Evolutionary conservation across 2,888 invertebrate genomes (phyloP), one percentile per base, ranked within the genome.

Genomic region (Nemotelus nigrinus): DNA sequence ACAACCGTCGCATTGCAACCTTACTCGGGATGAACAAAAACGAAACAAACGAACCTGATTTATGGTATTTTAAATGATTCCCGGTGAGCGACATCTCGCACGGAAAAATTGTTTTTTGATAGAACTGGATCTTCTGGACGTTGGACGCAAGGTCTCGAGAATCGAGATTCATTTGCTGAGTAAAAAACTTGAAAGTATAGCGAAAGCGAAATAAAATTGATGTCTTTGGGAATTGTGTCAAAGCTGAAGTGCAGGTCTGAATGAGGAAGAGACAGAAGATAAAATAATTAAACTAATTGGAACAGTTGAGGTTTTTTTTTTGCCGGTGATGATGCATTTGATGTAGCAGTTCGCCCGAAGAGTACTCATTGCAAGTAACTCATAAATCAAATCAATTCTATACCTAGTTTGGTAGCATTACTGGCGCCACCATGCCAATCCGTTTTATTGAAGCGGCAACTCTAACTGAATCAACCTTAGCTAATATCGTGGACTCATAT

Each of bases 11-110:
- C 10, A 4, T 10, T 25, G 3, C 3, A 7, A 50, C 50, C 50
- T 7, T 10, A 10, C 10, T 7, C 50, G 50, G 10, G 50, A 7
- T 50, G 50, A 10, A 10, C 50, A 25, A 25, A 10, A 57, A 57
- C 3, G 57, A 10, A 3, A 41, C 25, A 25, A 39, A 63, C 39
- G 43, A 63, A 63, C 63, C 63, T 63, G 63, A 63, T 63, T 63
- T 63, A 63, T 63, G 63, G 63, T 63, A 63, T 63, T 63, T 63
- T 63, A 63, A 63, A 63, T 63, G 41, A 63, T 63, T 63, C 63
- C 63, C 41, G 63, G 41, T 63, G 63, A 63, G 63, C 63, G 63
- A 63, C 63, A 63, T 41, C 41, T 63, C 39, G 5, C 8, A 58
- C 10, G 57, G 25, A 25, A 41, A 63, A 63, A 63, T 41, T 41